Base-by-base conservation (phyloP, 2,113 vertebrate species). In the Poeciliopsis retropinna region DNA sequence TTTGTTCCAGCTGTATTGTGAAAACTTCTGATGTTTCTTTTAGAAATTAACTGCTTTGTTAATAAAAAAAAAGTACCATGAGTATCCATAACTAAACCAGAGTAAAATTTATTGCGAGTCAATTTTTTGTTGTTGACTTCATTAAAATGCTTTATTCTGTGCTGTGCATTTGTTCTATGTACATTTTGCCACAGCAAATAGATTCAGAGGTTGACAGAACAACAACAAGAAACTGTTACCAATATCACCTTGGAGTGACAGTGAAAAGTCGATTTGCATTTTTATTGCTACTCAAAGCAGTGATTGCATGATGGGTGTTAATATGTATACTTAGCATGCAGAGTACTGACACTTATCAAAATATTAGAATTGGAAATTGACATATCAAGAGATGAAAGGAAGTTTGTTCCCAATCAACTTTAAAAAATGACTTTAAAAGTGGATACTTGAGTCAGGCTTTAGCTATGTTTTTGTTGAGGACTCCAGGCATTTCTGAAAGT, bases 211-310 rank as follows among this genome's bases (percentile, higher is more conserved):
- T 54, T 3, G 4, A 64, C 25, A 22, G 57, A 5, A 30, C 2
- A 72, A 67, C 44, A 73, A 79, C 57, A 78, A 72, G 47, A 81
- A 72, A 27, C 17, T 28, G 30, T 5, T 62, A 44, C 60, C 28
- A 2, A 8, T 44, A 54, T 57, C 51, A 66, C 71, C 69, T 73
- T 54, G 31, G 70, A 28, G 67, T 28, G 14, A 75, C 73, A 82
- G 65, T 15, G 22, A 85, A 72, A 88, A 75, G 22, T 73, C 41
- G 37, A 75, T 90, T 82, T 81, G 79, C 87, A 87, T 88, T 32
- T 85, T 87, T 82, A 82, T 85, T 87, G 70, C 78, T 75, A 8
- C 72, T 88, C 75, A 64, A 47, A 73, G 27, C n/a, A 57, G 27
- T 1, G 12, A 34, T 66, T 11, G 22, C 34, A 28, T 61, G 78